Percentiles rank a stretch among this genome's conserved stretches.
phyloP scores from a whole-genome alignment of 1,140 invertebrate species.

The Zaprionus ornatus region DNA sequence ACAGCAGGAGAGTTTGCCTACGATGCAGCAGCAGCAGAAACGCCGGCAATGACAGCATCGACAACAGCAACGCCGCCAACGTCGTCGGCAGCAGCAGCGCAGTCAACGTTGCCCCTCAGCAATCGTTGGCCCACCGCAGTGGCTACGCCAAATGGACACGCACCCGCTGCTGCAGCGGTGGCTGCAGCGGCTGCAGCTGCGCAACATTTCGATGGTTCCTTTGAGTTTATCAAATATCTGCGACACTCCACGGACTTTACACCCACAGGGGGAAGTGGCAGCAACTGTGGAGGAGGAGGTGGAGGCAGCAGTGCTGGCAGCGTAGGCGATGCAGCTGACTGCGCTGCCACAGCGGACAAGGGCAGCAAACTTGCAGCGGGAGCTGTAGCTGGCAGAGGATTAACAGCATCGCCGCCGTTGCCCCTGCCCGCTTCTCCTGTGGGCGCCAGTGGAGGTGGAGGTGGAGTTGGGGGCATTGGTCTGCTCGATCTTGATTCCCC shows the following conservation, averaged over 20 bases:
- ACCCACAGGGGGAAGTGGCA: slow-evolving; percentile 23
- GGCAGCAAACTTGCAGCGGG: slow-evolving; percentile 12
- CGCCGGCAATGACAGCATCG: slow-evolving; percentile 28
- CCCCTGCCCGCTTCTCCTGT: slow-evolving; percentile 57
- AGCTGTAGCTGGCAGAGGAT: slow-evolving; percentile 33
- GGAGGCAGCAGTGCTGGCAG: not conserved
- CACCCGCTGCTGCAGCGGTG: slow-evolving; percentile 31
- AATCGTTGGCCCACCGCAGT: slow-evolving; percentile 76
- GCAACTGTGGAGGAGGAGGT: not conserved
- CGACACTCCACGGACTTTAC: slow-evolving; percentile 78
- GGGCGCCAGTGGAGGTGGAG: slow-evolving; percentile 29
- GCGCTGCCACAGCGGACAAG: slow-evolving; percentile 43
- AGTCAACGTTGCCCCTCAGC: slow-evolving; percentile 21
- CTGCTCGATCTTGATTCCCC: slow-evolving; percentile 75
- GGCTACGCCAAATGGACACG: slow-evolving; percentile 64
- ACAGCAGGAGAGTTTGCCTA: slow-evolving; percentile 20
- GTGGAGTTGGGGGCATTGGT: slow-evolving; percentile 25
- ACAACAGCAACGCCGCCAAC: slow-evolving; percentile 18
- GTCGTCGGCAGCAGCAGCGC: slow-evolving; percentile 17
- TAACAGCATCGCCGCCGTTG: slow-evolving; percentile 46
- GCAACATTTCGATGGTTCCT: slow-evolving; percentile 82
- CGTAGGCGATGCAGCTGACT: slow-evolving; percentile 12
- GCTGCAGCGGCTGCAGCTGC: slow-evolving; percentile 42
- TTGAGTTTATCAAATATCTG: slow-evolving; percentile 82
- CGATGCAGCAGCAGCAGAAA: slow-evolving; percentile 24